Conservation (phyloP, 2,888 invertebrate species). For the Caenorhabditis afra region DNA sequence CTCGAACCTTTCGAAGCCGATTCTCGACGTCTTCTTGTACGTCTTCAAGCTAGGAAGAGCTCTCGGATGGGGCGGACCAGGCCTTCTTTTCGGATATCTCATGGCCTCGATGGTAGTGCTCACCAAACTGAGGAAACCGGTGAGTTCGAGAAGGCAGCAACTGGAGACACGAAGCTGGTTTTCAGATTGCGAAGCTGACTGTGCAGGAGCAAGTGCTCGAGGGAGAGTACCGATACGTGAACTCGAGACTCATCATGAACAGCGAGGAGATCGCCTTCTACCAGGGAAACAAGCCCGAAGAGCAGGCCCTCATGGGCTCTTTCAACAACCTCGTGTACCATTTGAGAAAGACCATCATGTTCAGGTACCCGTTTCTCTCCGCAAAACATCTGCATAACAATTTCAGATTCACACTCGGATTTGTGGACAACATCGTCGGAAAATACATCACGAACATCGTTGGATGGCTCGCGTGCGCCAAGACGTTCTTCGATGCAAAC, state of each 20-base stretch:
- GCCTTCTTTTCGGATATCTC: slow-evolving; percentile 90
- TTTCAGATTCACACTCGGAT: slow-evolving; percentile 86
- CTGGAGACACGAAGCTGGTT: neutral
- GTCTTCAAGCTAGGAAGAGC: slow-evolving; percentile 90
- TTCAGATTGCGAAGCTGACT: slow-evolving; percentile 86
- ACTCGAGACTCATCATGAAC: slow-evolving; percentile 95
- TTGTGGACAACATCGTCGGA: slow-evolving; percentile 95
- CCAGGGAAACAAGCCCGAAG: slow-evolving; percentile 85
- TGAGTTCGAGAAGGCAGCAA: slow-evolving; percentile 20
- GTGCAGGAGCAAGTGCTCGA: slow-evolving; percentile 95
- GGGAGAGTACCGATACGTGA: slow-evolving; percentile 97
- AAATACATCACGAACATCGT: slow-evolving; percentile 96
- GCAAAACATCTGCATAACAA: neutral
- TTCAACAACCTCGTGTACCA: slow-evolving; percentile 88
- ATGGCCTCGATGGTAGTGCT: slow-evolving; percentile 90
- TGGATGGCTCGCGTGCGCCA: slow-evolving; percentile 87
- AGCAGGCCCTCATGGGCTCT: slow-evolving; percentile 89
- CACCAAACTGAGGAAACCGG: slow-evolving; percentile 83
- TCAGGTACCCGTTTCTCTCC: slow-evolving; percentile 54
- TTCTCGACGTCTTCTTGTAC: slow-evolving; percentile 94
- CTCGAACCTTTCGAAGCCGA: slow-evolving; percentile 94
- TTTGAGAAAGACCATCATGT: slow-evolving; percentile 73
- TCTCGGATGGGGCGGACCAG: slow-evolving; percentile 91
- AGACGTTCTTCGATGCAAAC: slow-evolving; percentile 90
- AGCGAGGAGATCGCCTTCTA: slow-evolving; percentile 91